Evolutionary conservation across 1,140 invertebrate species (phyloP).

Genomic region (Aphelinus certus): DNA sequence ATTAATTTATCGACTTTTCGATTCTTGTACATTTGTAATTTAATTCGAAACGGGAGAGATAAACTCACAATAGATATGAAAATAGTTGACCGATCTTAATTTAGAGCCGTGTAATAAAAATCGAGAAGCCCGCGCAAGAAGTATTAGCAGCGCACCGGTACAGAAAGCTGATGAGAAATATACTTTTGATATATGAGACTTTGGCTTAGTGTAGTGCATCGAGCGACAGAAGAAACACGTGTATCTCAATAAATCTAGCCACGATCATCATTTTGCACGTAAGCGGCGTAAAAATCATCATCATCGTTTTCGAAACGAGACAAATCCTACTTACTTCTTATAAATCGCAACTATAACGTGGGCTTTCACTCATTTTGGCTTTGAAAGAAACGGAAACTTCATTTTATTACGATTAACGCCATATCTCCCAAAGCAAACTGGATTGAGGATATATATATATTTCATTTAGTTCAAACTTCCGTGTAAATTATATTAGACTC

Average conservation of each 20-base stretch:
- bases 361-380: constrained; percentile 5
- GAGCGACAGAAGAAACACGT: background rate
- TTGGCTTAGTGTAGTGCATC: constrained; percentile 14
- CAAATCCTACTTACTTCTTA: background rate
- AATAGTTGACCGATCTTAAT: background rate
- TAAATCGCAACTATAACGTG: background rate
- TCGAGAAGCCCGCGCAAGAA: background rate
- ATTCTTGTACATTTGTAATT: too few relatives aligned
- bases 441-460: too few relatives aligned
- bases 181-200: constrained; percentile 31
- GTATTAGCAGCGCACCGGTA: constrained; percentile 21
- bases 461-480: too few relatives aligned
- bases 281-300: too few relatives aligned
- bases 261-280: constrained; percentile 1
- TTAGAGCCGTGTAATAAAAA: background rate
- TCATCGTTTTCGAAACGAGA: background rate
- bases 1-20: too few relatives aligned
- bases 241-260: background rate
- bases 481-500: too few relatives aligned
- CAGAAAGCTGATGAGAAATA: constrained; percentile 32
- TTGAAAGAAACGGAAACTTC: background rate
- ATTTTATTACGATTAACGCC: background rate
- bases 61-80: background rate
- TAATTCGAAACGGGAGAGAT: background rate
- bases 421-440: background rate